Percentiles rank a stretch among this genome's conserved stretches.
Evolutionary conservation across 2,888 invertebrate species (phyloP).

Genomic region (Nymphalis urticae): DNA sequence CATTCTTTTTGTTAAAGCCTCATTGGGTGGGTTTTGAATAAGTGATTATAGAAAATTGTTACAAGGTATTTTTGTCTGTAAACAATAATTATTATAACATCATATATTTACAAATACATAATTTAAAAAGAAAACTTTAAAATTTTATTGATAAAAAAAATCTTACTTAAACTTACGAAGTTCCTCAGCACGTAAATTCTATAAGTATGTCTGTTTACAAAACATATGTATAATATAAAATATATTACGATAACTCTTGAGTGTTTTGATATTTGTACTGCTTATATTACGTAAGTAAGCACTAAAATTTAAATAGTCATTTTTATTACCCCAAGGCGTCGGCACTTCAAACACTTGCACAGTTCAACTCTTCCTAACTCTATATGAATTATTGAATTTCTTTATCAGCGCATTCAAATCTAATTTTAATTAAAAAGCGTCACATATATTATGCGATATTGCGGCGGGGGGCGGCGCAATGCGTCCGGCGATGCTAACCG

Average conservation of each 20-base stretch:
- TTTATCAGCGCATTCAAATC: constrained; percentile 74
- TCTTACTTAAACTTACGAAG: not conserved
- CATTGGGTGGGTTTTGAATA: constrained; percentile 34
- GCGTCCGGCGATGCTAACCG: constrained; percentile 54
- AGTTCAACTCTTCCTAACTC: constrained; percentile 49
- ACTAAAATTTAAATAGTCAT: constrained; percentile 14
- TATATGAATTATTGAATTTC: constrained; percentile 70
- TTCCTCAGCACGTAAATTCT: not conserved
- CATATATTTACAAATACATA: too few species aligned
- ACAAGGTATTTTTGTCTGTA: not conserved
- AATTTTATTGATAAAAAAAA: too few species aligned
- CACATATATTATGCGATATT: constrained; percentile 79
- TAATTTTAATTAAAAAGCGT: constrained; percentile 80
- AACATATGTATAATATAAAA: not conserved
- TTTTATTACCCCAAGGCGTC: constrained; percentile 51
- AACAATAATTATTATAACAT: too few species aligned
- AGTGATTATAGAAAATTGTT: constrained; percentile 29
- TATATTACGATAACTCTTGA: not conserved
- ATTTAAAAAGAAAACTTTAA: too few species aligned
- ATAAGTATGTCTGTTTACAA: not conserved
- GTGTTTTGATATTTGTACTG: constrained; percentile 1
- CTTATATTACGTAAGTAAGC: constrained; percentile 3
- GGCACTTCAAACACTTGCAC: constrained; percentile 48
- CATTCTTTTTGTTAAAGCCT: constrained; percentile 22
- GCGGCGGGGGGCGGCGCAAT: constrained; percentile 74